These are phyloP conservation scores for Pyrrhia umbra DNA, from an alignment of 2,888 invertebrate genomes.

Conservation along the genomic window DNA sequence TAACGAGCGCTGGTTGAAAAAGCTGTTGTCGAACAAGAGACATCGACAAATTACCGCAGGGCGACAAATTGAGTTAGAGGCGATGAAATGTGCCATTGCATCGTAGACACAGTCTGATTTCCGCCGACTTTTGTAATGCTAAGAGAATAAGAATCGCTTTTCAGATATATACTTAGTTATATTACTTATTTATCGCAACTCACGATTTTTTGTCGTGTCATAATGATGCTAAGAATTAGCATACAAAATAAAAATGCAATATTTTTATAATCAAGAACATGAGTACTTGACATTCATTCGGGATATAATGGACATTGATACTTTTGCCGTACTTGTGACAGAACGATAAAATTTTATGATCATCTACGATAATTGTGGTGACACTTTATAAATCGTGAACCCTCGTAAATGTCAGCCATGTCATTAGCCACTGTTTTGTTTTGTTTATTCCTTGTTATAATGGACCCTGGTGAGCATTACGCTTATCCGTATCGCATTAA, in stretches of 20 bases:
- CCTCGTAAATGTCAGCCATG: slow-evolving; percentile 70
- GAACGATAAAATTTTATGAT: slow-evolving; percentile 64
- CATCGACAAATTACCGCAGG: slow-evolving; percentile 72
- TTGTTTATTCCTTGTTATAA: slow-evolving; percentile 49
- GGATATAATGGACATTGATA: slow-evolving; percentile 55
- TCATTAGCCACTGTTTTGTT: slow-evolving; percentile 53
- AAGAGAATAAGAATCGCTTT: slow-evolving; percentile 13
- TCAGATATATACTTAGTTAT: neutral
- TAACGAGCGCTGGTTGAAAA: slow-evolving; percentile 64
- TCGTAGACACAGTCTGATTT: slow-evolving; percentile 40
- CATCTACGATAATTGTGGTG: slow-evolving; percentile 72
- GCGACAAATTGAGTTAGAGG: slow-evolving; percentile 75
- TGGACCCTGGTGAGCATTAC: slow-evolving; percentile 42
- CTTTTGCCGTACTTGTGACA: slow-evolving; percentile 56
- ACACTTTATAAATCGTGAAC: slow-evolving; percentile 68
- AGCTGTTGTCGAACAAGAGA: slow-evolving; percentile 62
- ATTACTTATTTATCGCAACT: slow-evolving; percentile 1
- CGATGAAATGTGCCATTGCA: slow-evolving; percentile 55
- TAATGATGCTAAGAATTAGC: neutral
- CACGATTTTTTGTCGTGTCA: neutral
- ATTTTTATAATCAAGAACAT: slow-evolving; percentile 41
- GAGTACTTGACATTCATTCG: slow-evolving; percentile 47
- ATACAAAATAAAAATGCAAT: slow-evolving; percentile 14
- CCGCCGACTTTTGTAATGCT: slow-evolving; percentile 40
- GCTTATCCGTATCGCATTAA: slow-evolving; percentile 52